Conservation (phyloP, 2,888 invertebrate genomes). For the Odiellus spinosus region DNA sequence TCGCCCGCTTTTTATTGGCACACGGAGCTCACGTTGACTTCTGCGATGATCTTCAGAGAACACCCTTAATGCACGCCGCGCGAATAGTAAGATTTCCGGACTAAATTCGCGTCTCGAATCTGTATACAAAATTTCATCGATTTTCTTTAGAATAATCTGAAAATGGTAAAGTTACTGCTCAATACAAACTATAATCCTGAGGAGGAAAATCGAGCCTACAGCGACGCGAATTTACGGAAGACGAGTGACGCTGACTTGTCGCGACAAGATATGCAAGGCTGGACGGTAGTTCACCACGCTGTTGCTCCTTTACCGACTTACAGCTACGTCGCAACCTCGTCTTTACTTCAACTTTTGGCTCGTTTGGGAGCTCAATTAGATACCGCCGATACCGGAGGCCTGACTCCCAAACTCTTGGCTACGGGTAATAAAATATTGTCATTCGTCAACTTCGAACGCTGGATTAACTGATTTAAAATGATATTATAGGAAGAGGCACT, state of each 20-base stretch:
- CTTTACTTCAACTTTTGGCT: conserved; percentile 27
- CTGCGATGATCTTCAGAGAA: conserved; percentile 27
- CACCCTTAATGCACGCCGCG: conserved; percentile 33
- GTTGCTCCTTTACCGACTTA: conserved; percentile 28
- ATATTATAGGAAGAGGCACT: background rate
- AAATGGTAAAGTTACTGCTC: conserved; percentile 30
- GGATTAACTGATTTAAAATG: too few species aligned
- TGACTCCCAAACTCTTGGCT: conserved; percentile 20
- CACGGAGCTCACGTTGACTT: conserved; percentile 29
- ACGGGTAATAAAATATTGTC: conserved; percentile 11
- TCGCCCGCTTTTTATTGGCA: conserved; percentile 26
- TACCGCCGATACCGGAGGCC: conserved; percentile 23
- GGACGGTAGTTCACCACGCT: conserved; percentile 30
- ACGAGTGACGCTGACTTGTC: conserved; percentile 14
- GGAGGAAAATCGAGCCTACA: conserved; percentile 8
- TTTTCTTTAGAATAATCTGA: conserved; percentile 27
- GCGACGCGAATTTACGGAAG: conserved; percentile 6
- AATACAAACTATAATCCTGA: conserved; percentile 26
- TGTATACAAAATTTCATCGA: background rate
- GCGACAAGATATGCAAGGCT: conserved; percentile 26
- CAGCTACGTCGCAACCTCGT: conserved; percentile 28
- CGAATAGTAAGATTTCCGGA: conserved; percentile 26
- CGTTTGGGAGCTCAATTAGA: conserved; percentile 26
- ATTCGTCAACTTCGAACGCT: conserved; percentile 16
- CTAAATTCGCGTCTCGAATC: too few species aligned